phyloP scores from a whole-genome alignment of 2,797 vertebrate genomes.

The Tachyglossus aculeatus region DNA sequence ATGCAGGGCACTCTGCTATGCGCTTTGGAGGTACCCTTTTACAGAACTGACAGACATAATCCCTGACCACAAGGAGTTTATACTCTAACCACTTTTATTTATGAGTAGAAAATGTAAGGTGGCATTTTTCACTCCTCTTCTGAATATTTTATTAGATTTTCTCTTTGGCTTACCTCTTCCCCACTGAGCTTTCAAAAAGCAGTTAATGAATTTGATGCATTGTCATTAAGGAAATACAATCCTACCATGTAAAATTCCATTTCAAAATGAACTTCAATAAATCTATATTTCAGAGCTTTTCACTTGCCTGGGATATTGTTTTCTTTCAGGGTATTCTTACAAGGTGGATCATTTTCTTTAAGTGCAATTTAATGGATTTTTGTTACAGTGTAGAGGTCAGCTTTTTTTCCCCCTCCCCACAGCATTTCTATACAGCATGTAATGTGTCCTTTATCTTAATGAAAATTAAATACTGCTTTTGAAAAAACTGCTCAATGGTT shows the following conservation, averaged over 20 bases:
- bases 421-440: slow-evolving; percentile 53
- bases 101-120: slow-evolving; percentile 45
- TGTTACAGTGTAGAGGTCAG: slow-evolving; percentile 56
- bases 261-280: slow-evolving; percentile 45
- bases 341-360: slow-evolving; percentile 48
- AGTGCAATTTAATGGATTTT: slow-evolving; percentile 52
- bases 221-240: slow-evolving; percentile 37
- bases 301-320: slow-evolving; percentile 22
- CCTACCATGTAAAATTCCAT: slow-evolving; percentile 41
- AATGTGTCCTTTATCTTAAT: slow-evolving; percentile 46
- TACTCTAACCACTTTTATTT: no score
- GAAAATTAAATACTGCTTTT: slow-evolving; percentile 76
- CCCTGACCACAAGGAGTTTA: no score
- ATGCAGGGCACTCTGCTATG: no score
- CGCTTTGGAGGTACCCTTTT: no score
- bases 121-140: neutral
- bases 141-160: slow-evolving; percentile 31
- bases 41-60: no score
- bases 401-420: slow-evolving; percentile 33
- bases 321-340: slow-evolving; percentile 51
- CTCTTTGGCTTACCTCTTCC: slow-evolving; percentile 39
- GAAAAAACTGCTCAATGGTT: slow-evolving; percentile 55
- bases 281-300: slow-evolving; percentile 34
- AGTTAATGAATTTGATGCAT: slow-evolving; percentile 25
- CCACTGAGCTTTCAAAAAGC: slow-evolving; percentile 26